Conservation (phyloP, 2,797 vertebrate species). For the Paramormyrops hopkinsi region DNA sequence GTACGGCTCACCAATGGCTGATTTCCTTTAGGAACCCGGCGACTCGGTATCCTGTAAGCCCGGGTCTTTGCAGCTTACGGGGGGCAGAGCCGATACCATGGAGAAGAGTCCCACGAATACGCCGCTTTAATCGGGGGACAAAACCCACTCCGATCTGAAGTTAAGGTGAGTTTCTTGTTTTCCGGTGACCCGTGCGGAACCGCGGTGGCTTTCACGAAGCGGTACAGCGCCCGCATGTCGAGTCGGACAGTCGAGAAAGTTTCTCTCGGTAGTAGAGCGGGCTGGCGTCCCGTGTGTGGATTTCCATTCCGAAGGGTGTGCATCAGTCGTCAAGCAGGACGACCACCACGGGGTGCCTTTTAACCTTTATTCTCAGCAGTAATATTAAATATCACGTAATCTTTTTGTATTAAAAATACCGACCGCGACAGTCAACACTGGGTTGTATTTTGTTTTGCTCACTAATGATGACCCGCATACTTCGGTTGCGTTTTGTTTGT, state of each 20-base stretch:
- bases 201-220: neutral
- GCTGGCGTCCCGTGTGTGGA: neutral
- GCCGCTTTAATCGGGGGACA: slow-evolving; percentile 30
- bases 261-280: neutral
- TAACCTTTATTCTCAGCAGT: neutral
- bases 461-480: neutral
- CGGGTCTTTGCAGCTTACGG: slow-evolving; percentile 21
- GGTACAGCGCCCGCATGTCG: neutral
- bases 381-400: neutral
- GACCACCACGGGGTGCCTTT: neutral
- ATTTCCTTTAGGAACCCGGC: slow-evolving; percentile 2
- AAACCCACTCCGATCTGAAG: neutral
- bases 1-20: slow-evolving; percentile 36
- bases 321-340: neutral
- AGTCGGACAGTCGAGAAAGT: neutral
- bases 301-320: neutral
- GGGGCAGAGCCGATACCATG: slow-evolving; percentile 34
- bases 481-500: neutral
- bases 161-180: neutral
- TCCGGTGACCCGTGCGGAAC: neutral
- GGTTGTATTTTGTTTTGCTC: neutral
- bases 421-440: neutral
- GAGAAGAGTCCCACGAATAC: slow-evolving; percentile 42
- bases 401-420: neutral
- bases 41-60: neutral